Base-by-base conservation (phyloP, 2,888 invertebrate species). In the Eledone cirrhosa region DNA sequence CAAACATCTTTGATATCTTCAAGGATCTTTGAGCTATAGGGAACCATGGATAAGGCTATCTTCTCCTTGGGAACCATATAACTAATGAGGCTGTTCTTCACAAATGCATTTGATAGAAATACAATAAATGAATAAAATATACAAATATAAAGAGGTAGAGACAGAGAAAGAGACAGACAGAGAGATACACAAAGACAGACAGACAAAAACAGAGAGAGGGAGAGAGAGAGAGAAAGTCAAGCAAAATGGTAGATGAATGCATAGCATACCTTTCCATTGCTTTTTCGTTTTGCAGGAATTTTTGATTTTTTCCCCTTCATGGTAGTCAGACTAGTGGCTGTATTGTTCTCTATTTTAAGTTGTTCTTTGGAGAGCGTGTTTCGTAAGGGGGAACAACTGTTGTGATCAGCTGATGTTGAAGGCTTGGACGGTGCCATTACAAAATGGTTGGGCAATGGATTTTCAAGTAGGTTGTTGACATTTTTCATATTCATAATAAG, bases 241-340 rank as follows among this genome's bases (percentile, higher is more conserved):
- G 7, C 5, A 33, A 22, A 4, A 7, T 41, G 11, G 41, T 11
- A 41, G 11, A 41, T 41, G 41, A 41, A 0, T 11, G 5, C 29
- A 67, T 13, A 67, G 33, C 67, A 22, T 67, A 67, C 67, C 67
- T 67, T 67, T 27, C 29, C 67, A 31, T 16, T 29, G 33, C 31
- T 67, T 67, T 67, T 29, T 27, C 67, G 67, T 29, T 67, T 67
- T 31, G 33, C 67, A 16, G 67, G 67, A 67, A 67, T 31, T 67
- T 67, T 67, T 8, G 16, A 33, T 67, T 67, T 67, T 33, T 67
- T 67, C 22, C 67, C 67, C 29, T 67, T 67, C 65, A 65, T 65
- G 65, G 65, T 63, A 63, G 1, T 63, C 63, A 63, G 27, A 3
- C 29, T 27, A 31, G 29, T 29, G 22, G 67, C 29, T 31, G 67